phyloP scores from a whole-genome alignment of 2,113 vertebrate species.

The Cynopterus brachyotis region DNA sequence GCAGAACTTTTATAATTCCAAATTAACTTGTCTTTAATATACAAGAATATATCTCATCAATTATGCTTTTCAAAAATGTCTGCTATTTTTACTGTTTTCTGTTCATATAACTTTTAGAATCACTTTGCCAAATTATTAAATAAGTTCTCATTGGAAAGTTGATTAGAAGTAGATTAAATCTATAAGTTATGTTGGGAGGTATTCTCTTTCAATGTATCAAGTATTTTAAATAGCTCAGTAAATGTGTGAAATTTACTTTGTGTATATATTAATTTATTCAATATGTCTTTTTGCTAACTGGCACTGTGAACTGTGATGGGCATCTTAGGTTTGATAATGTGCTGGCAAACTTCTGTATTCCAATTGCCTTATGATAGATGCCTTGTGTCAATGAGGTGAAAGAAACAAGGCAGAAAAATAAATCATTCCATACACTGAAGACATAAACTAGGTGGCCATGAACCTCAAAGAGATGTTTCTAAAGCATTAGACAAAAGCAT shows the following conservation, averaged over 20 bases:
- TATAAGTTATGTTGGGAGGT: not conserved
- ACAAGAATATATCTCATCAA: not conserved
- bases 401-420: conserved; percentile 16
- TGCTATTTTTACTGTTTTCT: not conserved
- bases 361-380: not conserved
- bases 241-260: not conserved
- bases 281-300: not conserved
- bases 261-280: not conserved
- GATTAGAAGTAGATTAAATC: not conserved
- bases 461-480: not conserved
- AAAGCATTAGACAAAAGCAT: not conserved
- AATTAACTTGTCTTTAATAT: not conserved
- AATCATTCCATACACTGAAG: not conserved
- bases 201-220: not conserved
- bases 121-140: not conserved
- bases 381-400: not conserved
- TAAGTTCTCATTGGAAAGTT: not conserved
- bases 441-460: not conserved
- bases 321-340: not conserved
- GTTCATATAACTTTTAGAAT: not conserved
- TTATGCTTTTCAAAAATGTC: not conserved
- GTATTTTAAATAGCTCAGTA: not conserved
- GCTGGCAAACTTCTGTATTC: not conserved
- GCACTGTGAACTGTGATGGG: not conserved
- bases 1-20: not conserved